Evolutionary conservation across 1,140 invertebrate genomes (phyloP), one percentile per base, ranked within the genome.

Genomic region (Hycleus phaleratus): DNA sequence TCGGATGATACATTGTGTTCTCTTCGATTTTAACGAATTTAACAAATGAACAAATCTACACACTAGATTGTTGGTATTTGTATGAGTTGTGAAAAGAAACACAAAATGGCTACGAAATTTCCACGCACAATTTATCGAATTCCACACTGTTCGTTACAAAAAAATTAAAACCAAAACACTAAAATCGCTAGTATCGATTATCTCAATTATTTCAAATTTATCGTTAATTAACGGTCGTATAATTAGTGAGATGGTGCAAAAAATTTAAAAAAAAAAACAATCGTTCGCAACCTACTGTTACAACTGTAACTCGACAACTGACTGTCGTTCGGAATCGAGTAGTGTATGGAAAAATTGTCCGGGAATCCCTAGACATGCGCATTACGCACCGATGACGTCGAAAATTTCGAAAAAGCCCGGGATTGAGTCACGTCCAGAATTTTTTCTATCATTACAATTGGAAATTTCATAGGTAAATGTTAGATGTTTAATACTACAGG

Each of bases 301-400:
- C 40, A 39, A 8, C 39, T 5, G 50, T 11, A 45, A 18, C 46
- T 49, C 42, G 55, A 43, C 39, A 26, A 50, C 48, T 38, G 48
- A 43, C 7, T 43, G 46, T 26, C 24, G 40, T 53, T 6, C 38
- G 46, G 42, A 38, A 42, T 54, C 58, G 51, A 46, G 52, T 60
- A 44, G 46, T 42, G 46, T 59, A 38, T n/a, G 12, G 46, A 46
- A 40, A 51, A 42, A 50, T 52, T 38, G 24, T 60, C 62, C 58
- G 68, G 68, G 68, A 68, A 60, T 68, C 64, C 68, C 68, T 58
- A 58, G 64, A 62, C 68, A 63, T 69, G 68, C 68, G 68, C 65
- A 62, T 12, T 61, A 4, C 4, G 32, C 7, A 32, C 4, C 32
- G 4, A 7, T 32, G 4, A 32, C 32, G 3, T 0, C 32, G 7